These are phyloP conservation scores for Junonia oenone DNA, from an alignment of 2,888 invertebrate species.

Conservation along the genomic window DNA sequence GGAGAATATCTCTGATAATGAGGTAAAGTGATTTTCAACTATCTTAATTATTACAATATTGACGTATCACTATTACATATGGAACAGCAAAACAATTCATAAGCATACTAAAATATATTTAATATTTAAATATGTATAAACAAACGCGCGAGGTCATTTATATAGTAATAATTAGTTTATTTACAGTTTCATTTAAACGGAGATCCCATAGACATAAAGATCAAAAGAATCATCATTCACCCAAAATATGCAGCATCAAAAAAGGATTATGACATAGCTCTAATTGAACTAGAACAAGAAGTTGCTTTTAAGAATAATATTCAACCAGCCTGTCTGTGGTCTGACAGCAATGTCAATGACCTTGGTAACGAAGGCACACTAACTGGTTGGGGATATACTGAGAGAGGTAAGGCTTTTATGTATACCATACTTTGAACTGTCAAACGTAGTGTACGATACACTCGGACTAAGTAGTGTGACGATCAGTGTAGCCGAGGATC, in stretches of 20 bases:
- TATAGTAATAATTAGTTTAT: no score
- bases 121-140: no score
- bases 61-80: no score
- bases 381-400: conserved; percentile 34
- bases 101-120: no score
- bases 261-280: conserved; percentile 34
- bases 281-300: conserved; percentile 29
- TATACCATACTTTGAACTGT: background rate
- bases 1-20: conserved; percentile 32
- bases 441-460: no score
- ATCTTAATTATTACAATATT: background rate
- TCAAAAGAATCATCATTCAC: conserved; percentile 32
- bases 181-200: conserved; percentile 23
- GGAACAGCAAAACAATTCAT: no score
- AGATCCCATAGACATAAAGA: conserved; percentile 28
- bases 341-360: conserved; percentile 8
- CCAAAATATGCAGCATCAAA: conserved; percentile 33
- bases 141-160: no score
- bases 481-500: no score
- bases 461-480: no score
- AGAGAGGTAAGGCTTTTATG: conserved; percentile 15
- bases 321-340: conserved; percentile 36
- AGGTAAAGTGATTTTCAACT: background rate
- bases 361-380: conserved; percentile 26
- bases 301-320: conserved; percentile 26